Evolutionary conservation across 2,797 vertebrate genomes (phyloP).

Genomic region (Adelosebastes latens): DNA sequence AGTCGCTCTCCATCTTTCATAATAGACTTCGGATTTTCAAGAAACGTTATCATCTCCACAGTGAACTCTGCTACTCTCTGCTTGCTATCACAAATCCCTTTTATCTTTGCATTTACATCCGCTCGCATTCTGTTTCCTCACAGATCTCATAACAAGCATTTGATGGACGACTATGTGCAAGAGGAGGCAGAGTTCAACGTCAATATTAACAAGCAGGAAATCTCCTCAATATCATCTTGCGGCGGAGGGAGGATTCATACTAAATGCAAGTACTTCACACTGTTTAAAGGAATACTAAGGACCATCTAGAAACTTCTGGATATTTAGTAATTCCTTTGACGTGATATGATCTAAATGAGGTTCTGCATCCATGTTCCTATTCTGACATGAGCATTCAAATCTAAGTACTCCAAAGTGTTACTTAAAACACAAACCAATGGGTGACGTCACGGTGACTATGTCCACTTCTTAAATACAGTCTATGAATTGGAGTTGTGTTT

Average conservation of each 20-base stretch:
- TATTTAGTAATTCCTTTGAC: neutral
- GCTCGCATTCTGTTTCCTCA: neutral
- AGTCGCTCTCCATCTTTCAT: neutral
- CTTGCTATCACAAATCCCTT: neutral
- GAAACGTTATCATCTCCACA: neutral
- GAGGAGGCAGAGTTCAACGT: neutral
- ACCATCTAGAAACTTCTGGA: neutral
- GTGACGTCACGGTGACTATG: too few relatives aligned
- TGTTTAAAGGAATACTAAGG: too few relatives aligned
- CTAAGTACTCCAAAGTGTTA: fast-evolving
- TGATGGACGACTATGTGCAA: neutral
- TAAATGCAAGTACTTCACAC: neutral
- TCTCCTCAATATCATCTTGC: neutral
- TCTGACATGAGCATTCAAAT: neutral
- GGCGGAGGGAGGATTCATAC: neutral
- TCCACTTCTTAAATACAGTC: too few relatives aligned
- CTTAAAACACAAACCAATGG: neutral
- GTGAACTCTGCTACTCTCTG: neutral
- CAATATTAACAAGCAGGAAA: neutral
- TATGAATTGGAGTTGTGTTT: too few relatives aligned
- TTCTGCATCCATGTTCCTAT: neutral
- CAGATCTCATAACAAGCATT: neutral
- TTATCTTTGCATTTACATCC: constrained; percentile 4
- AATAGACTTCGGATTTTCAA: neutral
- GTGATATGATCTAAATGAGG: neutral